Percentiles rank a stretch among this genome's conserved stretches.
Conservation (phyloP, 2,113 vertebrate species). For the Myiopsitta monachus region DNA sequence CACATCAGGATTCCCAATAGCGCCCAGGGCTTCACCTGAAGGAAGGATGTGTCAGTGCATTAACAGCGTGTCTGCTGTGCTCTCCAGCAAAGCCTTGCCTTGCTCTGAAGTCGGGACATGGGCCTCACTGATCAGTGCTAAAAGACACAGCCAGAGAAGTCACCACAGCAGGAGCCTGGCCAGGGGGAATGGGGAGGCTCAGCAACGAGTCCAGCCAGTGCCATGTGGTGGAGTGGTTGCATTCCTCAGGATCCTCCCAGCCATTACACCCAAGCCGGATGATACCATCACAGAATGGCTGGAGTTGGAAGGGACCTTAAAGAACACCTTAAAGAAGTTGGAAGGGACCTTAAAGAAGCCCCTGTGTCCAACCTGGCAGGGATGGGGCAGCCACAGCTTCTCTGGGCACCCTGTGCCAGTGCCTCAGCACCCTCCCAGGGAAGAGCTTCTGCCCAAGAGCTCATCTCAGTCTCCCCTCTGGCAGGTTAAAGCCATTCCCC, state of each 20-base stretch:
- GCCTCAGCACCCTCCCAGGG: no score
- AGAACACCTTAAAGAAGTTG: background rate
- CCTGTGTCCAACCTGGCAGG: background rate
- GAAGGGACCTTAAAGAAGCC: background rate
- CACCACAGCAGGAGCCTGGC: background rate
- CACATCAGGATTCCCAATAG: conserved; percentile 85
- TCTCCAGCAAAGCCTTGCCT: background rate
- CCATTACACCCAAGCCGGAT: accelerated
- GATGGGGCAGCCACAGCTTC: background rate
- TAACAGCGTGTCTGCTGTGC: background rate
- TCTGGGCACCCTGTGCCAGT: no score
- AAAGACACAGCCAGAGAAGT: background rate
- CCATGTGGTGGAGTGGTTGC: accelerated
- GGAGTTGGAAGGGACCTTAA: background rate
- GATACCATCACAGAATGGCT: accelerated
- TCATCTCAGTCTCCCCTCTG: no score
- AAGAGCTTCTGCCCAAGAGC: no score
- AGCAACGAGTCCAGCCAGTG: background rate
- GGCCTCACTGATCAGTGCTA: accelerated
- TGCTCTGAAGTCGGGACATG: background rate
- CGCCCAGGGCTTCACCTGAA: conserved; percentile 92
- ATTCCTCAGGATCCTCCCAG: background rate
- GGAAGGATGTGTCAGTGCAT: accelerated
- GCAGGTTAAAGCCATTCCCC: no score
- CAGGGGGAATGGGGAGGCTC: background rate